Conservation (phyloP, 2,888 invertebrate species). For the Diaphora mendica region DNA sequence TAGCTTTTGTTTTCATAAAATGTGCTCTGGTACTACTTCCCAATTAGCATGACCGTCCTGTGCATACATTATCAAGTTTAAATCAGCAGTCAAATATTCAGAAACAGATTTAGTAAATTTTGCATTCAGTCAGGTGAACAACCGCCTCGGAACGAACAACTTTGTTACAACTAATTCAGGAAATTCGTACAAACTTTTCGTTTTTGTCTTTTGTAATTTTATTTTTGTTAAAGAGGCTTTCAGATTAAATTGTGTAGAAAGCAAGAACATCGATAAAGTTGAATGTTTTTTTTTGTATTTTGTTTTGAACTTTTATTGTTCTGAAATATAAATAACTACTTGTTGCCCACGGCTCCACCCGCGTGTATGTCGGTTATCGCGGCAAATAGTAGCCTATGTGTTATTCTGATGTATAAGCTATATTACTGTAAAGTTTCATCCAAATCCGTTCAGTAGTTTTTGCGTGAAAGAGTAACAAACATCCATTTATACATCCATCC, state of each 20-base stretch:
- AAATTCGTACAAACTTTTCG: neutral
- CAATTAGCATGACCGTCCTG: neutral
- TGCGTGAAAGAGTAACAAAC: no score
- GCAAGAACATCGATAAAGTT: conserved; percentile 7
- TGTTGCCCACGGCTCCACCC: no score
- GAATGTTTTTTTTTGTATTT: neutral
- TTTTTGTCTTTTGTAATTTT: conserved; percentile 11
- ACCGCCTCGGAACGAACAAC: neutral
- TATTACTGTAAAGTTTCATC: no score
- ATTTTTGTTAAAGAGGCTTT: conserved; percentile 4
- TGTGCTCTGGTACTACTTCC: neutral
- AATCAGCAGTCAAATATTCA: neutral
- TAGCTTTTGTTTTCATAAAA: neutral
- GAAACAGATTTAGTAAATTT: neutral
- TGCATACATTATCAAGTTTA: conserved; percentile 1
- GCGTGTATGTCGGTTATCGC: no score
- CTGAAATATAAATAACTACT: no score
- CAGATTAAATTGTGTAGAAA: conserved; percentile 8
- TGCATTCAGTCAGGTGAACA: neutral
- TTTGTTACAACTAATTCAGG: conserved; percentile 9
- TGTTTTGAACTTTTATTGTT: neutral
- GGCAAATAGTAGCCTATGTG: no score
- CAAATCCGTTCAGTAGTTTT: no score
- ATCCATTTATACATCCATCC: no score
- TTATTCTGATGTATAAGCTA: no score